Conservation (phyloP, 2,888 invertebrate genomes). For the Bhutanitis thaidina region DNA sequence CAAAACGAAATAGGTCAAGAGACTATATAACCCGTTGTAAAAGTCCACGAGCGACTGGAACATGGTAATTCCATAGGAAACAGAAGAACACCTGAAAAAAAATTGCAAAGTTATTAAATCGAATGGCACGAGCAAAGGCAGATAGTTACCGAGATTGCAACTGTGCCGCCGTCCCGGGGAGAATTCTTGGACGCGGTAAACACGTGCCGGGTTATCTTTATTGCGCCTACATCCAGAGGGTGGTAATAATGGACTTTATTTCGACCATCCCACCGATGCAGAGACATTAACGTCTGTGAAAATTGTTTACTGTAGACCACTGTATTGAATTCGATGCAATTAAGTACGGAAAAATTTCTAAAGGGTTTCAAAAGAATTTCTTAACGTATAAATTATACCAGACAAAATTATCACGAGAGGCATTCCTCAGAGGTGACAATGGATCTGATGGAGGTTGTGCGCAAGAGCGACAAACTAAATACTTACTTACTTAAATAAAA, state of each 20-base stretch:
- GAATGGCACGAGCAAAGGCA: neutral
- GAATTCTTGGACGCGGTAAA: neutral
- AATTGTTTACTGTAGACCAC: neutral
- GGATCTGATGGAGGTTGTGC: too few relatives aligned
- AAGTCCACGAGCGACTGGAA: too few relatives aligned
- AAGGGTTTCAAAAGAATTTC: too few relatives aligned
- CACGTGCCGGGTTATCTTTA: constrained; percentile 12
- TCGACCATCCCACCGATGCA: neutral
- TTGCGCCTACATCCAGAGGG: constrained; percentile 7
- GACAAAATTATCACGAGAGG: too few relatives aligned
- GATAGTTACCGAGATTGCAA: neutral
- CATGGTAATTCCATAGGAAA: neutral
- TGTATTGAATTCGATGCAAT: neutral
- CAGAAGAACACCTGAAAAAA: neutral
- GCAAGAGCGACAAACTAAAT: too few relatives aligned
- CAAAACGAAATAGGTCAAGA: too few relatives aligned
- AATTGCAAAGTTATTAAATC: neutral
- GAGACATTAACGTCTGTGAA: neutral
- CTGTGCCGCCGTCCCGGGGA: neutral
- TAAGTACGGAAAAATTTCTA: neutral
- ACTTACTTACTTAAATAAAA: too few relatives aligned
- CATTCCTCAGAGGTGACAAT: too few relatives aligned
- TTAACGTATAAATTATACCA: too few relatives aligned
- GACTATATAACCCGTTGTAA: too few relatives aligned
- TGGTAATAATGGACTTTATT: neutral